Evolutionary conservation across 2,888 invertebrate genomes (phyloP).

Genomic region (Caenorhabditis sp.): DNA sequence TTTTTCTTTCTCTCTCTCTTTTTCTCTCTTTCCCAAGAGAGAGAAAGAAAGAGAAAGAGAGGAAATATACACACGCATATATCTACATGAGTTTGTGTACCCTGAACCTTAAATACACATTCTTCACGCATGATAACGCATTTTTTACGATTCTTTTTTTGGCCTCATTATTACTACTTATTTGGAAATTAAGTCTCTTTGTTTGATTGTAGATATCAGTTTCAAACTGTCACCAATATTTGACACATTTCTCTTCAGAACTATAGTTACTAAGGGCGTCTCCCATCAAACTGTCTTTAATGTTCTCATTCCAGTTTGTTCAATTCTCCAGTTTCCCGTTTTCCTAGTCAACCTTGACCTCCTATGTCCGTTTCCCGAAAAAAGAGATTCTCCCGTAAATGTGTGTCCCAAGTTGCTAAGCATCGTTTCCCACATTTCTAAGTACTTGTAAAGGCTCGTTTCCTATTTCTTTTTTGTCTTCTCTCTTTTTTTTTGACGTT

Average conservation of each 20-base stretch:
- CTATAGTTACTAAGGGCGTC: too few species aligned
- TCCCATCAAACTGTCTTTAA: too few species aligned
- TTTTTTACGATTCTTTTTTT: not conserved
- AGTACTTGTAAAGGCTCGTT: not conserved
- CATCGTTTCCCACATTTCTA: too few species aligned
- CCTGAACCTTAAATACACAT: slow-evolving; percentile 27
- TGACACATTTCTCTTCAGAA: too few species aligned
- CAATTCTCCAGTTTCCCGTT: too few species aligned
- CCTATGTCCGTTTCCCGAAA: too few species aligned
- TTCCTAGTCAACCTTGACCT: too few species aligned
- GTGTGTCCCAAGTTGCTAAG: too few species aligned
- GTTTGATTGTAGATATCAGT: too few species aligned
- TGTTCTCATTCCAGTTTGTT: too few species aligned
- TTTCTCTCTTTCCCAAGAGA: not conserved
- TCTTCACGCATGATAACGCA: slow-evolving; percentile 10
- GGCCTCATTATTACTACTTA: not conserved
- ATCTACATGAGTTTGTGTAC: slow-evolving; percentile 37
- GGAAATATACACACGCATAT: not conserved
- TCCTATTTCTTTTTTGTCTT: not conserved
- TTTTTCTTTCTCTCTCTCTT: slow-evolving; percentile 8
- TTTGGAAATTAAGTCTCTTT: not conserved
- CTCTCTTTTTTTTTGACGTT: not conserved
- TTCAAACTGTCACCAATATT: too few species aligned
- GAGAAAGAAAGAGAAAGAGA: slow-evolving; percentile 10
- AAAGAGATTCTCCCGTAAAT: too few species aligned